A percentile compares a stretch with the other conserved stretches of the same genome.
Conservation (phyloP, 2,888 invertebrate species). For the Idaea straminata region DNA sequence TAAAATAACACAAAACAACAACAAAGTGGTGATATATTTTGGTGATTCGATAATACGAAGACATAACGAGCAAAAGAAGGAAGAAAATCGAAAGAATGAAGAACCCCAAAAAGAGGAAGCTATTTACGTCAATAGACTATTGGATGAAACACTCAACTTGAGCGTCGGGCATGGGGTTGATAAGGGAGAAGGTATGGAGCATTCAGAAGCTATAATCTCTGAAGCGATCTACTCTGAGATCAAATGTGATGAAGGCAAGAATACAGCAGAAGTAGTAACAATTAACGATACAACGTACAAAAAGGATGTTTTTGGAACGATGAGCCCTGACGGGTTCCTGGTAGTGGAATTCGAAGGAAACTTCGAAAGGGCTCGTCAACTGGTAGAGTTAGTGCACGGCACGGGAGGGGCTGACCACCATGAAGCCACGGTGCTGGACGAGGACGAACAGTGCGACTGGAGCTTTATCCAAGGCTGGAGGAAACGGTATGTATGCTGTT, state of each 20-base stretch:
- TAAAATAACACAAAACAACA: slow-evolving; percentile 75
- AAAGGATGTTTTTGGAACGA: slow-evolving; percentile 64
- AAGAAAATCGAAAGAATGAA: slow-evolving; percentile 51
- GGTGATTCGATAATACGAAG: slow-evolving; percentile 82
- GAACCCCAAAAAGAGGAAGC: slow-evolving; percentile 61
- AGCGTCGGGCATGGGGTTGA: slow-evolving; percentile 57
- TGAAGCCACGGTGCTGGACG: slow-evolving; percentile 70
- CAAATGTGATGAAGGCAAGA: slow-evolving; percentile 46
- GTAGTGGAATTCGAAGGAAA: slow-evolving; percentile 82
- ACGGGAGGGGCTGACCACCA: slow-evolving; percentile 60
- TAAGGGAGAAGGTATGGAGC: slow-evolving; percentile 52
- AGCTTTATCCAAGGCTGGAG: slow-evolving; percentile 88
- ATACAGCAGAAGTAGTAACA: slow-evolving; percentile 46
- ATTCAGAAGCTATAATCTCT: slow-evolving; percentile 65
- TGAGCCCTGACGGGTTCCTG: slow-evolving; percentile 78
- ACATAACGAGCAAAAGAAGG: slow-evolving; percentile 70
- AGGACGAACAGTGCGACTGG: slow-evolving; percentile 83
- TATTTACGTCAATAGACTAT: slow-evolving; percentile 66
- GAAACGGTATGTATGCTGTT: slow-evolving; percentile 77
- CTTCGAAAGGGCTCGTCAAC: slow-evolving; percentile 79
- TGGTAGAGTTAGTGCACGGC: slow-evolving; percentile 80
- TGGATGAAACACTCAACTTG: slow-evolving; percentile 59
- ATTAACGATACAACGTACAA: slow-evolving; percentile 70
- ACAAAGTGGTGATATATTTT: slow-evolving; percentile 87
- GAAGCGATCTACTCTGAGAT: slow-evolving; percentile 74